Conservation (phyloP, 2,888 invertebrate genomes). For the Megamerina dolium region DNA sequence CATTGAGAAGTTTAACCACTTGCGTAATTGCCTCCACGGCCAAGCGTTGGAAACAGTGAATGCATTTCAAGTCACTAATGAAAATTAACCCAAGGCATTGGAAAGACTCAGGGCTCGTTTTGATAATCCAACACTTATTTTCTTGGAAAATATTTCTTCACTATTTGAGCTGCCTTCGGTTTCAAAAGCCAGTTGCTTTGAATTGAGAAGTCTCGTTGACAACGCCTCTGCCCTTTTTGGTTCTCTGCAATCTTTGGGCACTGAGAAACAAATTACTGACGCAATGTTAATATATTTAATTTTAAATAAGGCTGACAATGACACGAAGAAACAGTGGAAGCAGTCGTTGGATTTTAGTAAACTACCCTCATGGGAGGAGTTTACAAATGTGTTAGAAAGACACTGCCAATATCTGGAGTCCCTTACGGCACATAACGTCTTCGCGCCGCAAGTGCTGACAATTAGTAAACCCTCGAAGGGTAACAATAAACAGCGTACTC, state of each 20-base stretch:
- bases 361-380: background rate
- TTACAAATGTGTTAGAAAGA: background rate
- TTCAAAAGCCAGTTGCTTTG: background rate
- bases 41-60: conserved; percentile 3
- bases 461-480: too few relatives aligned
- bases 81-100: conserved; percentile 14
- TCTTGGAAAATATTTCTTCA: conserved; percentile 1
- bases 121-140: conserved; percentile 5
- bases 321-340: background rate
- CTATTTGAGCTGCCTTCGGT: background rate
- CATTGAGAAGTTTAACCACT: conserved; percentile 5
- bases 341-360: background rate
- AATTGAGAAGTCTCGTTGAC: background rate
- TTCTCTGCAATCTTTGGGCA: background rate
- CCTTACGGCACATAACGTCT: background rate
- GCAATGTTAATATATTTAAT: background rate
- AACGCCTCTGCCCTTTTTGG: background rate
- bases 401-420: conserved; percentile 2
- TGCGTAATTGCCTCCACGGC: conserved; percentile 6
- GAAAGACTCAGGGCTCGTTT: conserved; percentile 6
- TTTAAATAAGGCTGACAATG: background rate
- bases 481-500: too few relatives aligned
- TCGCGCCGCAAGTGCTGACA: too few relatives aligned
- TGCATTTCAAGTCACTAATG: conserved; percentile 8
- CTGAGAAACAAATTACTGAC: background rate